Base-by-base conservation (phyloP, 2,113 vertebrate species). In the Chaetodon auriga region DNA sequence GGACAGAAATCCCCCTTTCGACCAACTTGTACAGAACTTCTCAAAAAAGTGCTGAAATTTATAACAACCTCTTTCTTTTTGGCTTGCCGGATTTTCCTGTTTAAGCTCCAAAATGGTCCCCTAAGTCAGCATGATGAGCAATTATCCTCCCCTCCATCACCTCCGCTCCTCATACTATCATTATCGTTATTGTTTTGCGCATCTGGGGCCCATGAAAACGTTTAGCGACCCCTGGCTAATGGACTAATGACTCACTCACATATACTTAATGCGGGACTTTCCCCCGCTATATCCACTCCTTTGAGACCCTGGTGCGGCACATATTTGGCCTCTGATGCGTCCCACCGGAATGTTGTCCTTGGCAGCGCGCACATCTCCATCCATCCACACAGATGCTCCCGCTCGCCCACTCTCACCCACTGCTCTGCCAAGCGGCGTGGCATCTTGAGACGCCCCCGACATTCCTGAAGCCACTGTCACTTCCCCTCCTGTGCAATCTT, bases 391-490 rank as follows among this genome's bases (percentile, higher is more conserved):
- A 87, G 87, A 90, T 88, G 87, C 80, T 78, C 75, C 68, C 13
- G 73, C 68, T 80, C 76, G 84, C 92, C 92, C 88, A 92, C 93
- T 68, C 89, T 30, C 81, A 45, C 80, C 84, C 62, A 57, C 75
- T 46, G 64, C 68, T 23, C 78, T 79, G 90, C 89, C 90, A 91
- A 88, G 72, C 82, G 43, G 46, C 75, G 66, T 83, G 89, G 85
- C 85, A 86, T 85, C 62, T 83, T 58, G 23, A 86, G 81, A 90
- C 91, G 88, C 90, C 90, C 86, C 84, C 83, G 51, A 30, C 90
- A 95, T 95, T 95, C 94, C 94, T 82, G 68, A 57, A 80, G 69
- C 41, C 83, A 10, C 81, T 90, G 91, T 95, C 94, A 94, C 88
- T 91, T 95, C 93, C 93, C 77, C 62, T 65, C 68, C 21, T 55